A percentile compares a stretch with the other conserved stretches of the same genome.
Evolutionary conservation across 2,888 invertebrate species (phyloP).

Genomic region (Carterocephalus palaemon): DNA sequence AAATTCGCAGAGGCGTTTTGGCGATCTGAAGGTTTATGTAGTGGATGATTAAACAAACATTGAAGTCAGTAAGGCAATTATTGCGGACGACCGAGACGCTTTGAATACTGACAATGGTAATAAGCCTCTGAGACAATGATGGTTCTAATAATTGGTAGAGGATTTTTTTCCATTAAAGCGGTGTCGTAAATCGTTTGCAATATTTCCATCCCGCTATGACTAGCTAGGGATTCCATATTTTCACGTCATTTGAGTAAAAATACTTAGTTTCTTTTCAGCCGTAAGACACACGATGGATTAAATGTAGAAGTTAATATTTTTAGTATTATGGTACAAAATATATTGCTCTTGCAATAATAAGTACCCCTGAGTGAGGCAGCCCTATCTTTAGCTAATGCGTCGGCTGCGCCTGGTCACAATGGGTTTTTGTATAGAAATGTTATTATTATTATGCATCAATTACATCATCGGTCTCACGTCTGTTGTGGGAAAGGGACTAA

Average conservation of each 20-base stretch:
- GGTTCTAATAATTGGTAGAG: slow-evolving; percentile 47
- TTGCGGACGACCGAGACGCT: slow-evolving; percentile 47
- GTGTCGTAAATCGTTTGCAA: slow-evolving; percentile 30
- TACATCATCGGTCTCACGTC: slow-evolving; percentile 56
- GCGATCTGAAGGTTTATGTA: slow-evolving; percentile 18
- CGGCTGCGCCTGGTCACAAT: slow-evolving; percentile 41
- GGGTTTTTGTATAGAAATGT: slow-evolving; percentile 41
- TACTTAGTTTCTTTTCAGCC: too few relatives aligned
- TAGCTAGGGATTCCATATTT: too few relatives aligned
- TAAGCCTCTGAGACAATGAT: slow-evolving; percentile 58
- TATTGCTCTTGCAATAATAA: too few relatives aligned
- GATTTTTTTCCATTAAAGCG: slow-evolving; percentile 38
- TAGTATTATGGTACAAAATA: too few relatives aligned
- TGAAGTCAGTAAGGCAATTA: slow-evolving; percentile 45
- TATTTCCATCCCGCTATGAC: neutral
- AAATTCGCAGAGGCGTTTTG: slow-evolving; percentile 58
- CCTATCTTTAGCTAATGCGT: neutral
- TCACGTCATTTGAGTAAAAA: too few relatives aligned
- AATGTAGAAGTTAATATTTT: too few relatives aligned
- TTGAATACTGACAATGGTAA: slow-evolving; percentile 68
- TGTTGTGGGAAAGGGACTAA: slow-evolving; percentile 55
- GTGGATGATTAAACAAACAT: slow-evolving; percentile 33
- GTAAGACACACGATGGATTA: too few relatives aligned
- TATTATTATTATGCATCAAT: slow-evolving; percentile 43
- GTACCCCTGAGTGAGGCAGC: too few relatives aligned